Base-by-base conservation (phyloP, 2,888 invertebrate species). In the Lepidochitona cinerea region DNA sequence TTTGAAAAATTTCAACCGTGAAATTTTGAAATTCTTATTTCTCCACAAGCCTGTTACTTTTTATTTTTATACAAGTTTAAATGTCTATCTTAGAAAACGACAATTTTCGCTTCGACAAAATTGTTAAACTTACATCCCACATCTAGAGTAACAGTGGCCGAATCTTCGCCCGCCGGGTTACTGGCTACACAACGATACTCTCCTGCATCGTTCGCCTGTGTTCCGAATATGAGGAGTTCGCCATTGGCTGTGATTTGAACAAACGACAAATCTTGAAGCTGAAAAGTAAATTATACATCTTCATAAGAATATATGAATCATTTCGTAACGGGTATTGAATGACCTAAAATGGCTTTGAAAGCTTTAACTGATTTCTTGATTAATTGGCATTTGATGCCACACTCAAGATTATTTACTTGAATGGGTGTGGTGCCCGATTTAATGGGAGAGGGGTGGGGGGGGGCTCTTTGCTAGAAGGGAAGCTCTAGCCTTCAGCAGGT, bases 61-160 rank as follows among this genome's bases (percentile, higher is more conserved):
- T n/a, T n/a, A n/a, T n/a, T n/a, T n/a, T n/a, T n/a, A n/a, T n/a
- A n/a, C n/a, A n/a, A n/a, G n/a, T n/a, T n/a, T n/a, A n/a, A n/a
- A n/a, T n/a, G n/a, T n/a, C n/a, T n/a, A n/a, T n/a, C n/a, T n/a
- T n/a, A n/a, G n/a, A n/a, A n/a, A n/a, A n/a, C n/a, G n/a, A n/a
- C n/a, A n/a, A n/a, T n/a, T n/a, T n/a, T n/a, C n/a, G n/a, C n/a
- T n/a, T n/a, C n/a, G n/a, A n/a, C n/a, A n/a, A n/a, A n/a, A n/a
- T n/a, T n/a, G n/a, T n/a, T n/a, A n/a, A n/a, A 83, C 88, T 82
- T 81, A 89, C 89, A 84, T 72, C 89, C 89, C 6, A 89, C 88
- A 71, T 87, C 82, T 26, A 89, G 83, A 9, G 64, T 72, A 9
- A 88, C 79, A 1, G 71, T 72, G n/a, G 83, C 86, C 0, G 81